A percentile compares a stretch with the other conserved stretches of the same genome.
phyloP scores from a whole-genome alignment of 2,888 invertebrate species.

The Pammene fasciana region DNA sequence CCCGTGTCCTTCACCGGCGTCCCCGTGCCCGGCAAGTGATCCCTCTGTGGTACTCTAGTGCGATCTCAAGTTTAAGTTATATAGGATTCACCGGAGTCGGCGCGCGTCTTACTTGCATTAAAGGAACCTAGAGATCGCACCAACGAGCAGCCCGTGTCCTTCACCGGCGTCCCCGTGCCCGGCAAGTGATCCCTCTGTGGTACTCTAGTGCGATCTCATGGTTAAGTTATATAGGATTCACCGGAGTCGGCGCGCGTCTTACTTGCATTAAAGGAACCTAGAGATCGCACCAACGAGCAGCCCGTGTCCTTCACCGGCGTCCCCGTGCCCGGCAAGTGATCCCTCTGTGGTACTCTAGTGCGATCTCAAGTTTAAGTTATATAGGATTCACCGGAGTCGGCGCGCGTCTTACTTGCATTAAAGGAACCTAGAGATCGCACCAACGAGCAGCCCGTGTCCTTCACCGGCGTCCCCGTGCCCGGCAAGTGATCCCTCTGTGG shows the following conservation, averaged over 20 bases:
- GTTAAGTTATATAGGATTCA: background rate
- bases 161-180: slow-evolving; percentile 84
- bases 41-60: slow-evolving; percentile 49
- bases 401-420: no score
- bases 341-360: slow-evolving; percentile 49
- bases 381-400: background rate
- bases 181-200: slow-evolving; percentile 61
- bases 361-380: slow-evolving; percentile 8
- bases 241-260: no score
- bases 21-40: slow-evolving; percentile 76
- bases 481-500: slow-evolving; percentile 61
- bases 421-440: no score
- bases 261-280: no score
- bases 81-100: background rate
- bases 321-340: slow-evolving; percentile 76
- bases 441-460: slow-evolving; percentile 91
- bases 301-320: slow-evolving; percentile 88
- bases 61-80: slow-evolving; percentile 8
- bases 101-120: no score
- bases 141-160: slow-evolving; percentile 91
- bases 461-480: slow-evolving; percentile 84
- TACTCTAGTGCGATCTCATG: slow-evolving; percentile 42
- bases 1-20: slow-evolving; percentile 88
- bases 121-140: no score
- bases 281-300: slow-evolving; percentile 92